Conservation (phyloP, 2,113 vertebrate genomes). For the Diadophis punctatus region DNA sequence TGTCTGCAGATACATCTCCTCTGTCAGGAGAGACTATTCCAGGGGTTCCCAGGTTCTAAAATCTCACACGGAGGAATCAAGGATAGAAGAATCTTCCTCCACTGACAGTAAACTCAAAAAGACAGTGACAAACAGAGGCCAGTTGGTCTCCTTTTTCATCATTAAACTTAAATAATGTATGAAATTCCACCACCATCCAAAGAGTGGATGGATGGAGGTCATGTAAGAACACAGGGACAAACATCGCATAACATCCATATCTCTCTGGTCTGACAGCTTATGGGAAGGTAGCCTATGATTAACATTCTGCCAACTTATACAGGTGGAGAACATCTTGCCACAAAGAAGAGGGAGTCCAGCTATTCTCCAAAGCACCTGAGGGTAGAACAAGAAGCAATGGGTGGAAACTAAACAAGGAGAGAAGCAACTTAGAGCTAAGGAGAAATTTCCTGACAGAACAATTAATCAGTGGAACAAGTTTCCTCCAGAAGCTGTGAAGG, state of each 20-base stretch:
- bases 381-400: too few relatives aligned
- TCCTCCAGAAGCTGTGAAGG: too few relatives aligned
- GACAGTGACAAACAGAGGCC: background rate
- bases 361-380: too few relatives aligned
- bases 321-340: background rate
- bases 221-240: background rate
- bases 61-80: background rate
- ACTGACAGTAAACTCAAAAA: background rate
- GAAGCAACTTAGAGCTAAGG: too few relatives aligned
- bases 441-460: too few relatives aligned
- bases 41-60: background rate
- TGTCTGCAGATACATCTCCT: background rate
- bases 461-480: too few relatives aligned
- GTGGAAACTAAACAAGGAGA: too few relatives aligned
- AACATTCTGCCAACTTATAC: background rate
- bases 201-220: background rate
- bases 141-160: background rate
- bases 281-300: background rate
- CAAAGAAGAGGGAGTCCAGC: too few relatives aligned
- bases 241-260: background rate
- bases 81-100: background rate
- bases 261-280: background rate
- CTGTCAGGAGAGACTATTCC: background rate
- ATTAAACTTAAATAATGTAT: background rate
- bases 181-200: background rate